Conservation (phyloP, 2,797 vertebrate species). For the Chanos chanos region DNA sequence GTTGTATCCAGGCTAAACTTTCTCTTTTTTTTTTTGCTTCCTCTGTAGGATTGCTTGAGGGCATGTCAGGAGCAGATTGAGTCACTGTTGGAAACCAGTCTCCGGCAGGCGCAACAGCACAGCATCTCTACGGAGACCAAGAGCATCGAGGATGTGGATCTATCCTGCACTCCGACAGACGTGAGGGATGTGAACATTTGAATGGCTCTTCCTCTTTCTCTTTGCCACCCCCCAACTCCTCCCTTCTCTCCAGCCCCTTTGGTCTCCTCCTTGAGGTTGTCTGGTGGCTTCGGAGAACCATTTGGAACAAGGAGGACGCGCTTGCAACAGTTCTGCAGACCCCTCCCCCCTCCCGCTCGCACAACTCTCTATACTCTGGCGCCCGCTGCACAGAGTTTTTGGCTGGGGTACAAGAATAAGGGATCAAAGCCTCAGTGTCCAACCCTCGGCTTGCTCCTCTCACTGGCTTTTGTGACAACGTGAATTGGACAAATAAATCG, state of each 20-base stretch:
- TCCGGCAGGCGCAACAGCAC: constrained; percentile 88
- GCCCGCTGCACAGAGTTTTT: neutral
- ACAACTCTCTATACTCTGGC: neutral
- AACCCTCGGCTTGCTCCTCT: neutral
- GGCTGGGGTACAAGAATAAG: neutral
- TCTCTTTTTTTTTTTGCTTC: neutral
- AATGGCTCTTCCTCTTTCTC: constrained; percentile 44
- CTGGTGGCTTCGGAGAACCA: too few species aligned
- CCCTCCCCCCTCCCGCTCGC: neutral
- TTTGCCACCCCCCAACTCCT: too few species aligned
- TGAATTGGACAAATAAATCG: neutral
- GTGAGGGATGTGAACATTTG: constrained; percentile 92
- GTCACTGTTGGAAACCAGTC: constrained; percentile 87
- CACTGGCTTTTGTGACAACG: neutral
- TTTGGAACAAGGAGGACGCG: too few species aligned
- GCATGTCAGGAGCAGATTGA: constrained; percentile 97
- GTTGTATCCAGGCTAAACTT: too few species aligned
- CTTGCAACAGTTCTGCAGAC: too few species aligned
- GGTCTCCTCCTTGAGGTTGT: too few species aligned
- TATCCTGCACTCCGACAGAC: constrained; percentile 91
- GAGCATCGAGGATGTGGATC: constrained; percentile 79
- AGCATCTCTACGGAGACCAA: constrained; percentile 77
- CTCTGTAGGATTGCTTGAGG: constrained; percentile 86
- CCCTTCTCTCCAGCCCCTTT: too few species aligned
- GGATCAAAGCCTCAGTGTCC: constrained; percentile 59